These are phyloP conservation scores for Melanotaenia nigrans DNA, from an alignment of 2,797 vertebrate species.

Conservation along the genomic window DNA sequence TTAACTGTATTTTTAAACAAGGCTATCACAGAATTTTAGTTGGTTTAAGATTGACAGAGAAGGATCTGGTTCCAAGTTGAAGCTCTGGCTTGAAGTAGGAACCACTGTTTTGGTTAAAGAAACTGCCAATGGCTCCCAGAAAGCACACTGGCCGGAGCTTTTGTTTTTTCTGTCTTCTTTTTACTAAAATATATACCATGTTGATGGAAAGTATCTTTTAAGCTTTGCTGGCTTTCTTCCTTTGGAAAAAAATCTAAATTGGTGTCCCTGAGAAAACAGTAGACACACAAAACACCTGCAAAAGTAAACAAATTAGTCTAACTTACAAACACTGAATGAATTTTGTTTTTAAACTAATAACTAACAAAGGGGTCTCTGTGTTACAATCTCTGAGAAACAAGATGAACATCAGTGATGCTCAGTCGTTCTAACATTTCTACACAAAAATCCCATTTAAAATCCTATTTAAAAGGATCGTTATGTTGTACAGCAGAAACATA, in stretches of 20 bases:
- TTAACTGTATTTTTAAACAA: too few species aligned
- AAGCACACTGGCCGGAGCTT: background rate
- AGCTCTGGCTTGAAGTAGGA: too few species aligned
- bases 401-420: slow-evolving; percentile 4
- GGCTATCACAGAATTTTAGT: too few species aligned
- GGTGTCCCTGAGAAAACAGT: background rate
- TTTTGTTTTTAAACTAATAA: background rate
- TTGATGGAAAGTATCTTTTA: background rate
- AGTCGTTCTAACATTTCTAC: slow-evolving; percentile 11
- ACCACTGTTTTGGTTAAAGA: too few species aligned
- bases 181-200: background rate
- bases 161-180: background rate
- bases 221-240: background rate
- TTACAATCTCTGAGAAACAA: slow-evolving; percentile 15
- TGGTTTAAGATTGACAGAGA: too few species aligned
- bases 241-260: background rate
- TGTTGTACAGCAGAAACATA: slow-evolving; percentile 17
- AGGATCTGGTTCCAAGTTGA: too few species aligned
- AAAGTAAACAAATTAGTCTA: background rate
- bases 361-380: slow-evolving; percentile 1
- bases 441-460: background rate
- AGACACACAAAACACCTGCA: slow-evolving; percentile 5
- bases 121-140: background rate
- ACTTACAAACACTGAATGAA: background rate
- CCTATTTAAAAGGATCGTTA: slow-evolving; percentile 10